Evolutionary conservation across 1,140 invertebrate genomes (phyloP), one percentile per base, ranked within the genome.

Genomic region (Aphaenogaster ashmeadi): DNA sequence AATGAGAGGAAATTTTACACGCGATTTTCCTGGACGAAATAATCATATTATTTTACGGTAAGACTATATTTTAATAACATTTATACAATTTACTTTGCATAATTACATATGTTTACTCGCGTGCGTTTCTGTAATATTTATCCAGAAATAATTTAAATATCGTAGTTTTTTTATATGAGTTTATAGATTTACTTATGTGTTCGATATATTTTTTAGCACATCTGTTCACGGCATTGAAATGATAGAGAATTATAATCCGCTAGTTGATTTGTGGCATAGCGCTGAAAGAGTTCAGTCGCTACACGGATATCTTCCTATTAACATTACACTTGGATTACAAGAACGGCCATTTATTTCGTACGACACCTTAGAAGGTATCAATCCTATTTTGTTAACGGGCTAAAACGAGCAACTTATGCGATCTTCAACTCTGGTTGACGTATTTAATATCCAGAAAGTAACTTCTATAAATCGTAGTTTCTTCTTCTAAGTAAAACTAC

Each of bases 11-110:
- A 96, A 96, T 79, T 96, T 96, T 18, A 96, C 96, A 2, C 95
- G 93, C 18, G 90, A 94, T 41, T 86, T 93, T 3, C 94, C 90
- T 62, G 95, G 95, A 88, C 95, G 96, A 67, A 96, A 96, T 52
- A 95, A 96, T 88, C 96, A 97, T 89, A 93, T 97, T 41, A 96
- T 97, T 91, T 94, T 96, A 7, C 95, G 96, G 96, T 96, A 92
- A 86, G 74, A 60, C 41, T 80, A 47, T 36, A 47, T 79, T 78
- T 62, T 60, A 60, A 27, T 27, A 33, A 72, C 54, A 67, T 72
- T 66, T n/a, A 56, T 88, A 71, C 7, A 69, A 15, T 27, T 38
- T 54, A 18, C n/a, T 36, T 77, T 33, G 18, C 8, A 78, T 62
- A 69, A 33, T 33, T 83, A 8, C 3, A 58, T 44, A 18, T 58